These are phyloP conservation scores for Epinotia nisella DNA, from an alignment of 2,888 invertebrate species.

Conservation along the genomic window DNA sequence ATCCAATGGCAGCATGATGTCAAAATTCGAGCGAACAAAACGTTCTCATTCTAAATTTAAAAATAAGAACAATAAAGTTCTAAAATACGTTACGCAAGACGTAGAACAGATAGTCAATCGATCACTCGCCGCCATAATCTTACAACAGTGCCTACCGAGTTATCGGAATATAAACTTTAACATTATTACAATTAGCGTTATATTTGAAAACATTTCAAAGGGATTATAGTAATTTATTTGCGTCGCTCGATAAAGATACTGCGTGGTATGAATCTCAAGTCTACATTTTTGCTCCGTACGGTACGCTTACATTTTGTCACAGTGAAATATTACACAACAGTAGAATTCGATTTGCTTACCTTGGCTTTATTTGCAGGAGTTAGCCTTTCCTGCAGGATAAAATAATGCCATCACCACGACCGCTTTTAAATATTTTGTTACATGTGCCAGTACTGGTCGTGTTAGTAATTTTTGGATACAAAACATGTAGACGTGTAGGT, in stretches of 20 bases:
- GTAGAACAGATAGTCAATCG: constrained; percentile 7
- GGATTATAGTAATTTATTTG: constrained; percentile 44
- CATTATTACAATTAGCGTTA: not conserved
- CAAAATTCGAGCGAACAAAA: constrained; percentile 6
- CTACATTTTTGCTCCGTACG: constrained; percentile 62
- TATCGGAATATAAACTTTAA: constrained; percentile 2
- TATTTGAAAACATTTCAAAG: constrained; percentile 6
- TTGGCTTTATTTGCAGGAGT: not conserved
- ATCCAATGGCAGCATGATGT: too few relatives aligned
- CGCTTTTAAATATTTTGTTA: not conserved
- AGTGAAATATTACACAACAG: constrained; percentile 27
- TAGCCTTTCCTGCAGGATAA: not conserved
- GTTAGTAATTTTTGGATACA: too few relatives aligned
- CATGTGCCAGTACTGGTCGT: not conserved
- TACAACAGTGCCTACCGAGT: not conserved
- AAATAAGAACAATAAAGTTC: constrained; percentile 27
- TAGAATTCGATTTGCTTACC: not conserved
- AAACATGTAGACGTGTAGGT: too few relatives aligned
- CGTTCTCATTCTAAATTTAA: constrained; percentile 33
- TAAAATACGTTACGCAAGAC: constrained; percentile 35
- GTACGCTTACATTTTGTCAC: constrained; percentile 54
- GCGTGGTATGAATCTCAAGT: constrained; percentile 46
- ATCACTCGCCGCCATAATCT: not conserved
- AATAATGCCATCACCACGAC: too few relatives aligned
- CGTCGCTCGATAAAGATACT: constrained; percentile 43